A percentile compares a stretch with the other conserved stretches of the same genome.
These are phyloP conservation scores for Hystrix cristata DNA, from an alignment of 2,113 vertebrate genomes.

Conservation along the genomic window DNA sequence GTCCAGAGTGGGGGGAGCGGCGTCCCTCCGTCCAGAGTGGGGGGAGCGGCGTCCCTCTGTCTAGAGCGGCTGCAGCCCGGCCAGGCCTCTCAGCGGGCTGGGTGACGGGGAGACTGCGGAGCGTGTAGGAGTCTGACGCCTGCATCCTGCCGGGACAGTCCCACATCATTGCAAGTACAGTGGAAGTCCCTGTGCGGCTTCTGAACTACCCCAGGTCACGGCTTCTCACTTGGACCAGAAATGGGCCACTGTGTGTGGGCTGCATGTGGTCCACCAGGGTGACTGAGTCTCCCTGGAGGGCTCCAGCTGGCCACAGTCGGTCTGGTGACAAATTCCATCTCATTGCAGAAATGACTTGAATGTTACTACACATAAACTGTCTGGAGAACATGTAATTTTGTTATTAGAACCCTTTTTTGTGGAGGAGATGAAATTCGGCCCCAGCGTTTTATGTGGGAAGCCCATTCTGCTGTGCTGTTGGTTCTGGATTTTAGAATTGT, in stretches of 20 bases:
- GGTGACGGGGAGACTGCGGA: no score
- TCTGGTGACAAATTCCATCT: slow-evolving; percentile 20
- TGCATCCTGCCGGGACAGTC: no score
- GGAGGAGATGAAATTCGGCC: neutral
- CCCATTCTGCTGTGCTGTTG: neutral
- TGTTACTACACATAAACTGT: neutral
- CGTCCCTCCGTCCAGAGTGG: no score
- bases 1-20: no score
- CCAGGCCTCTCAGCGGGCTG: no score
- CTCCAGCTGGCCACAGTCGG: neutral
- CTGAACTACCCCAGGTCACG: neutral
- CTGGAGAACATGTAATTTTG: neutral
- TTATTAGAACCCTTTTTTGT: neutral
- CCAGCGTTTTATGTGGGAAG: neutral
- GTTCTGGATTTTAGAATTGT: slow-evolving; percentile 17
- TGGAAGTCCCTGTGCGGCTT: neutral
- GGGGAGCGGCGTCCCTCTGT: no score
- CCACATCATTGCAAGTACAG: neutral
- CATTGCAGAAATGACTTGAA: slow-evolving; percentile 23
- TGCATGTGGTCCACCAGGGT: neutral
- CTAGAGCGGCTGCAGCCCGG: no score
- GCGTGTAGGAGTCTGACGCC: no score
- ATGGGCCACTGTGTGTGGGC: neutral
- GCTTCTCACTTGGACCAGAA: neutral
- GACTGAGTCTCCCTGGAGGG: neutral